These are phyloP conservation scores for Cyprinus carpio DNA, from an alignment of 2,113 vertebrate species.

Conservation along the genomic window DNA sequence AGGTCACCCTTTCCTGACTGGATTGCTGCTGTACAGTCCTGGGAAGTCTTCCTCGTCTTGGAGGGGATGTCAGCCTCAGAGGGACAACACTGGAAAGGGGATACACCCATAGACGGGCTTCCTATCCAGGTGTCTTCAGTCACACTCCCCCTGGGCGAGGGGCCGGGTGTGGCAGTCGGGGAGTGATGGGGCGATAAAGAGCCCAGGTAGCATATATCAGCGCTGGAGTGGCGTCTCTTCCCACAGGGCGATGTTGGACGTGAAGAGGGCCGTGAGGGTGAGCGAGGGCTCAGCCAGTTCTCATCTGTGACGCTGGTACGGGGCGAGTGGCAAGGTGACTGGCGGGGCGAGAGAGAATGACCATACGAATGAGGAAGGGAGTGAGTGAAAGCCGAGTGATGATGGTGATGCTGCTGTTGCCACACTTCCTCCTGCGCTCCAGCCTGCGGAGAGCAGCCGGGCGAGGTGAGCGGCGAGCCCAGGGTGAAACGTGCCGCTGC, in stretches of 20 bases:
- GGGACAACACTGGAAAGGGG: conserved; percentile 90
- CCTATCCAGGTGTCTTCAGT: conserved; percentile 94
- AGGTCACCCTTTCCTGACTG: conserved; percentile 87
- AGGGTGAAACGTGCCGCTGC: conserved; percentile 92
- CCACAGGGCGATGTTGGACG: conserved; percentile 96
- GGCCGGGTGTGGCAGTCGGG: conserved; percentile 90
- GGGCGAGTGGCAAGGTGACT: conserved; percentile 95
- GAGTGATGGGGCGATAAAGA: conserved; percentile 95
- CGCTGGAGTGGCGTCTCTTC: conserved; percentile 95
- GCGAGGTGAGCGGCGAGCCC: conserved; percentile 90
- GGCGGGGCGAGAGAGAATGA: conserved; percentile 85
- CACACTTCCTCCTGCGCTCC: conserved; percentile 80
- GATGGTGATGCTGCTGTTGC: conserved; percentile 81
- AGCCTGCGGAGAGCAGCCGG: conserved; percentile 87
- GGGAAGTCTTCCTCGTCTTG: conserved; percentile 96
- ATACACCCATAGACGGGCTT: conserved; percentile 81
- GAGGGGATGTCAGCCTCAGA: conserved; percentile 93
- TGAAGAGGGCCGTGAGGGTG: conserved; percentile 91
- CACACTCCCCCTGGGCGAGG: conserved; percentile 92
- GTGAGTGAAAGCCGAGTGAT: conserved; percentile 83
- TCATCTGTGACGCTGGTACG: conserved; percentile 97
- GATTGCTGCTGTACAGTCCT: conserved; percentile 84
- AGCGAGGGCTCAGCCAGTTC: conserved; percentile 95
- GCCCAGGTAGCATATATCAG: conserved; percentile 90
- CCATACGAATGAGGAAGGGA: conserved; percentile 85